Base-by-base conservation (phyloP, 2,797 vertebrate genomes). In the Peromyscus aztecus region DNA sequence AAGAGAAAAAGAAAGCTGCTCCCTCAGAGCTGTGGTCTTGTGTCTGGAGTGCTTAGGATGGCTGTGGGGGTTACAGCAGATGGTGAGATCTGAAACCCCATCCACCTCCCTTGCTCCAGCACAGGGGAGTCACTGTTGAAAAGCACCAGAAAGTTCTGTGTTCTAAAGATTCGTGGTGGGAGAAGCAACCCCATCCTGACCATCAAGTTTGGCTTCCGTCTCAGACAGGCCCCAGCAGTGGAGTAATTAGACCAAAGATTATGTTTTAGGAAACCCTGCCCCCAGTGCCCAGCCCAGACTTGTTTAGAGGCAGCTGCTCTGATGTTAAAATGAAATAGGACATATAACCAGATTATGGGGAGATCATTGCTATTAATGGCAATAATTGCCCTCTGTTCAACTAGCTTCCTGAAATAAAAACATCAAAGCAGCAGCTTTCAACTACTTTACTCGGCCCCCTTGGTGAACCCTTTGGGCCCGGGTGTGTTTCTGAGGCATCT, bases 381-480 rank as follows among this genome's bases (percentile, higher is more conserved):
- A 95, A 83, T 97, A 97, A 98, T 96, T 96, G 90, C 83, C 40
- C 91, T 95, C 92, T 96, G 86, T 95, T 98, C 76, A 91, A 95
- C 95, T 92, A 97, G 94, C 97, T 98, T 97, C 97, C 97, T 97
- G 94, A 97, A 97, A 97, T 95, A 92, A 96, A 97, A 89, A 97
- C 94, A 97, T 97, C 97, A 98, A 98, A 98, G 98, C 91, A 95
- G 80, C 75, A 95, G 76, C 90, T 95, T 95, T 94, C 89, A 82
- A 63, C 96, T 78, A 82, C 89, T 97, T 94, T 78, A n/a, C 76
- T 97, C 52, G 94, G 82, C 80, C 95, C 89, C 90, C 95, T 40
- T 21, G 27, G 2, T 94, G 93, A 97, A 94, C 97, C 82, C 83
- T 97, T 31, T 83, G 95, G 73, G 37, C 91, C 40, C 4, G 29